Evolutionary conservation across 2,113 vertebrate species (phyloP).

Genomic region (Fulica atra): DNA sequence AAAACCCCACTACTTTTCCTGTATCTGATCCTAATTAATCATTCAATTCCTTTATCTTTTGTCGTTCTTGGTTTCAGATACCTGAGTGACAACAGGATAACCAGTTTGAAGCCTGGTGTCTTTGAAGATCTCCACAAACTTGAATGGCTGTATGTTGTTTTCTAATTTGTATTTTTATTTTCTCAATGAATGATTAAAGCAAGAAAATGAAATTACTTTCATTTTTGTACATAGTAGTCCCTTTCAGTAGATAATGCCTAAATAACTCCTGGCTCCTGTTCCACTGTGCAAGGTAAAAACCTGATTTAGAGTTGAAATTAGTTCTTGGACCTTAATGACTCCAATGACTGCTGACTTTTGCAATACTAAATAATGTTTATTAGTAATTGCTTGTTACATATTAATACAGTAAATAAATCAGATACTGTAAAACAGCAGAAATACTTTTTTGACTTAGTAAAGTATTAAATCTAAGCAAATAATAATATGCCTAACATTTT

Average conservation of each 20-base stretch:
- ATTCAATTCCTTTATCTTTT: not conserved
- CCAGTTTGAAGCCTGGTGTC: conserved; percentile 82
- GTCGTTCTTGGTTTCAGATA: conserved; percentile 78
- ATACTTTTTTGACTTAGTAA: not conserved
- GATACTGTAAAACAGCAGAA: not conserved
- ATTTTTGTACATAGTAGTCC: not conserved
- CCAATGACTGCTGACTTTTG: not conserved
- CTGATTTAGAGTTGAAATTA: not conserved
- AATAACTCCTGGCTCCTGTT: not conserved
- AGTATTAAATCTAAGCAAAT: not conserved
- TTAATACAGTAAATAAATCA: not conserved
- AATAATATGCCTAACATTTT: not conserved
- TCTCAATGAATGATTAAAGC: not conserved
- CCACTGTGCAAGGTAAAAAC: not conserved
- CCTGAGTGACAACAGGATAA: conserved; percentile 90
- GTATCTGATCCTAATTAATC: not conserved
- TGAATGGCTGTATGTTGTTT: conserved; percentile 91
- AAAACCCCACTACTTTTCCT: not conserved
- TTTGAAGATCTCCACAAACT: conserved; percentile 91
- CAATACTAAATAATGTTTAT: not conserved
- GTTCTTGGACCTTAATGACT: not conserved
- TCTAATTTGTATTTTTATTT: not conserved
- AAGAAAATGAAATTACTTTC: not conserved
- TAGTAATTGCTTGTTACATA: not conserved
- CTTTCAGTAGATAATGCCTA: not conserved